These are phyloP conservation scores for Pristionchus japonicus DNA, from an alignment of 2,888 invertebrate genomes.

Conservation along the genomic window DNA sequence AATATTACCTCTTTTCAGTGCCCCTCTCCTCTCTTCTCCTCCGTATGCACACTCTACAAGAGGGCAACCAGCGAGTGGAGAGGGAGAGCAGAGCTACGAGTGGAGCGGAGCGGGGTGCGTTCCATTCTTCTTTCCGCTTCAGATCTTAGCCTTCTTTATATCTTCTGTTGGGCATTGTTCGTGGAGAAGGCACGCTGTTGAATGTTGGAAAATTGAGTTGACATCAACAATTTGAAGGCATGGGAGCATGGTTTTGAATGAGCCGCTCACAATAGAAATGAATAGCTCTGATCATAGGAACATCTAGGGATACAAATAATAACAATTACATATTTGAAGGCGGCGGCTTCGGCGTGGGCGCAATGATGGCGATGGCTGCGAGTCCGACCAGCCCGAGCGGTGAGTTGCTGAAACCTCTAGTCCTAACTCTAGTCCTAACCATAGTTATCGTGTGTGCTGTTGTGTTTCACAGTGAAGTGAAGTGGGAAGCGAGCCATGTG, in stretches of 20 bases:
- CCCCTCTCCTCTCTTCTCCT: background rate
- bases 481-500: no score
- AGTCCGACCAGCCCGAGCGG: background rate
- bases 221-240: no score
- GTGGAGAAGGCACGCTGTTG: no score
- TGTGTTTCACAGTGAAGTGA: no score
- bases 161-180: no score
- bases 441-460: no score
- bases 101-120: background rate
- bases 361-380: background rate
- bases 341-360: background rate
- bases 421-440: no score
- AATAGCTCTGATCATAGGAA: background rate
- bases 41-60: background rate
- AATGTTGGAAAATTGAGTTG: no score
- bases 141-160: no score
- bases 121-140: no score
- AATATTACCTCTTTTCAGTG: background rate
- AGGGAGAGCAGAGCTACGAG: conserved; percentile 17
- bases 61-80: conserved; percentile 32
- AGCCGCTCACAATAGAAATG: no score
- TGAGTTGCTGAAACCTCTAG: background rate
- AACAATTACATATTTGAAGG: background rate
- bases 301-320: background rate
- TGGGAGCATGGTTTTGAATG: no score